Percentiles rank a stretch among this genome's conserved stretches.
Evolutionary conservation across 2,888 invertebrate genomes (phyloP).

Genomic region (Cerceris ruficornis): DNA sequence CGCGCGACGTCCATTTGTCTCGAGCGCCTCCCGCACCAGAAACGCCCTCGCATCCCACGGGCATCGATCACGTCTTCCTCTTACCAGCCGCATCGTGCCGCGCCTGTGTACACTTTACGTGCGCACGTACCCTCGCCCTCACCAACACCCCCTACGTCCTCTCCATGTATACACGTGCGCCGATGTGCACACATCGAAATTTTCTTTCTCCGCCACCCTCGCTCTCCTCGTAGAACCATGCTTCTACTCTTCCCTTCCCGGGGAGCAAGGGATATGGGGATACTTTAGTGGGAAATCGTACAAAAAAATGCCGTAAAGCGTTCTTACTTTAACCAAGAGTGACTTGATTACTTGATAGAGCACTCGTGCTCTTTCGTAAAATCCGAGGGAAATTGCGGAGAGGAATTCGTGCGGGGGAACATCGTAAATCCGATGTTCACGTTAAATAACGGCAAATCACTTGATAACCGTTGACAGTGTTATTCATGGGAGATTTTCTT

Average conservation of each 20-base stretch:
- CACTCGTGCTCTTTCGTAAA: background rate
- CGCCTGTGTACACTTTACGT: constrained; percentile 61
- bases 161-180: constrained; percentile 12
- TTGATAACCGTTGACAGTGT: background rate
- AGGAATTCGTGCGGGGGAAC: no score
- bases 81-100: constrained; percentile 69
- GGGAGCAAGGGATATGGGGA: constrained; percentile 25
- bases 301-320: constrained; percentile 24
- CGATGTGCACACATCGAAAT: constrained; percentile 26
- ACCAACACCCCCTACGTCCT: constrained; percentile 29
- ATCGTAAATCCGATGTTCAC: no score
- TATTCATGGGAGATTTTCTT: constrained; percentile 14
- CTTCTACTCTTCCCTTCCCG: constrained; percentile 26
- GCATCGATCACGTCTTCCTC: constrained; percentile 82
- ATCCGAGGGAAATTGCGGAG: no score
- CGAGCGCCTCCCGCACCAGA: constrained; percentile 81
- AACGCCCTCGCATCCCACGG: constrained; percentile 82
- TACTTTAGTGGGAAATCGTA: constrained; percentile 29
- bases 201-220: constrained; percentile 12
- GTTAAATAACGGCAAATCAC: no score
- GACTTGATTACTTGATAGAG: constrained; percentile 15
- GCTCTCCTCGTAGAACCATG: constrained; percentile 4
- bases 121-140: constrained; percentile 28
- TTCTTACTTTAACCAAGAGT: background rate
- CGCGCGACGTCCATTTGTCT: constrained; percentile 82